Evolutionary conservation across 2,797 vertebrate species (phyloP), one percentile per base, ranked within the genome.

Genomic region (Capromys pilorides): DNA sequence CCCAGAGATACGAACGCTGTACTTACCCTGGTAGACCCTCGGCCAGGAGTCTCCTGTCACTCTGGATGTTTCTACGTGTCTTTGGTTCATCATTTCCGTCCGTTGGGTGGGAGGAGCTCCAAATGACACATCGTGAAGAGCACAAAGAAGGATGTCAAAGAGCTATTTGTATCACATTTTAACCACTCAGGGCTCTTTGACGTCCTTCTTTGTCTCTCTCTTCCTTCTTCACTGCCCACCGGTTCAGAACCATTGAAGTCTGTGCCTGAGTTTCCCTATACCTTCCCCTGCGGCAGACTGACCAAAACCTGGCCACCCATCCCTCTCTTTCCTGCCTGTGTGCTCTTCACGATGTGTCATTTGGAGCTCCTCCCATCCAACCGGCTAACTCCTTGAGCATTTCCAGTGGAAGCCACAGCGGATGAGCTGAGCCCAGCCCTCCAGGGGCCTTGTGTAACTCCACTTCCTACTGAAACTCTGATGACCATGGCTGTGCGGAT

Each of bases 101-200:
- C n/a, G n/a, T n/a, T n/a, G n/a, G n/a, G n/a, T n/a, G n/a, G n/a
- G n/a, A n/a, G n/a, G n/a, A n/a, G n/a, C n/a, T n/a, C n/a, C n/a
- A n/a, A n/a, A n/a, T n/a, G n/a, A n/a, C n/a, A n/a, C n/a, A n/a
- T n/a, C n/a, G n/a, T n/a, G n/a, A n/a, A n/a, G n/a, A n/a, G n/a
- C n/a, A n/a, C n/a, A n/a, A n/a, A n/a, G n/a, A n/a, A n/a, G n/a
- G n/a, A n/a, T n/a, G n/a, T n/a, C n/a, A n/a, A n/a, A n/a, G n/a
- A n/a, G n/a, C n/a, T n/a, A n/a, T 91, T 81, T 91, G 81, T 80
- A 93, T 91, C 89, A 71, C 88, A 83, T 93, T 93, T 93, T 90
- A 96, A 87, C 39, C 87, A 90, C 59, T 94, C 93, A 19, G 61
- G 73, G 85, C 69, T 94, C 64, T 81, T 94, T 67, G 75, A 93